A percentile compares a stretch with the other conserved stretches of the same genome.
phyloP scores from a whole-genome alignment of 2,888 invertebrate species.

The Parochlus steinenii region DNA sequence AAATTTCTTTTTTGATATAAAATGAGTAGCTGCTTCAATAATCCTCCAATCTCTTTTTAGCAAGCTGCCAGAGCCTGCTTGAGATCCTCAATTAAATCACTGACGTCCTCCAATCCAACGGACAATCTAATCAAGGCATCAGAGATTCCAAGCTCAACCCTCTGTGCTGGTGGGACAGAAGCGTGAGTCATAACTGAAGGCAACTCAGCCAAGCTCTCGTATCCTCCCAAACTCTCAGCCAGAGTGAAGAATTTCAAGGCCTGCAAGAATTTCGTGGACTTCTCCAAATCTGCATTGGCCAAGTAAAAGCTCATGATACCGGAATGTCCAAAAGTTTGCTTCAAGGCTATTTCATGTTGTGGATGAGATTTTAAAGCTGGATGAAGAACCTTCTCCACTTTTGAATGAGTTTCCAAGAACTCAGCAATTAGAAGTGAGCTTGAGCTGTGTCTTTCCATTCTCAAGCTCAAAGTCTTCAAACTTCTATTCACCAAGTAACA shows the following conservation, averaged over 20 bases:
- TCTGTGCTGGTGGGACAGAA: constrained; percentile 61
- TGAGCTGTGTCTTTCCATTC: constrained; percentile 79
- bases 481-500: constrained; percentile 87
- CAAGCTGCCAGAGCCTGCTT: constrained; percentile 47
- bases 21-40: too few species aligned
- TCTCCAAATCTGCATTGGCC: constrained; percentile 48
- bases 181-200: constrained; percentile 94
- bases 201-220: constrained; percentile 84
- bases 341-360: constrained; percentile 60
- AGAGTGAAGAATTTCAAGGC: constrained; percentile 63
- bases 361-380: constrained; percentile 78
- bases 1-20: too few species aligned
- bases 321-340: constrained; percentile 73
- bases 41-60: too few species aligned
- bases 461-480: constrained; percentile 77
- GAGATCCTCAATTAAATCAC: constrained; percentile 73
- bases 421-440: constrained; percentile 63
- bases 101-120: constrained; percentile 74
- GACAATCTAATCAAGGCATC: constrained; percentile 75
- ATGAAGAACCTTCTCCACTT: constrained; percentile 65
- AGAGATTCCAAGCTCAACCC: constrained; percentile 58
- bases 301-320: constrained; percentile 85
- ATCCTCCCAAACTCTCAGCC: constrained; percentile 92
- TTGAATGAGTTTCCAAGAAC: constrained; percentile 64
- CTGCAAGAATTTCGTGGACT: constrained; percentile 57